Evolutionary conservation across 2,888 invertebrate genomes (phyloP), one percentile per base, ranked within the genome.

Genomic region (Limnephilus auricula): DNA sequence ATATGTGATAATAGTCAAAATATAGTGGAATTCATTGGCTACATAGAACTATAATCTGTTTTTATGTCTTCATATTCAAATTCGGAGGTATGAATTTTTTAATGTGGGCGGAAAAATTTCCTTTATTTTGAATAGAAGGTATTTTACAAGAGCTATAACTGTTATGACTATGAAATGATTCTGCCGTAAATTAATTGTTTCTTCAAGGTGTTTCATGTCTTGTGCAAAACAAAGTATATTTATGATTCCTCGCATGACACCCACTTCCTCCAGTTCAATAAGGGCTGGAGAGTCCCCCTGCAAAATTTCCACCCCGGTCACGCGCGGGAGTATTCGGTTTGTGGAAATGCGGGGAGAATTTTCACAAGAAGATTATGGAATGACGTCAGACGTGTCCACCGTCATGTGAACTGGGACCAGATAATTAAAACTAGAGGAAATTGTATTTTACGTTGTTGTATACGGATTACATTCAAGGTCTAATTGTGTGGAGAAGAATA

Each of bases 271-370:
- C n/a, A 4, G 25, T 65, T 25, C 25, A 65, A 65, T 25, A 25
- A 25, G 65, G 65, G 65, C 3, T 65, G 65, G 65, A 0, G 25
- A 45, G 15, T 45, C 45, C 25, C 25, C 25, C 18, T 25, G 50
- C 25, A 84, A 25, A 37, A 30, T 85, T 40, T 34, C n/a, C 84
- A 15, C 45, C 9, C 82, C 5, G 40, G 84, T 85, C 84, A 85
- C 84, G 84, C 40, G 37, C 45, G 40, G 30, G 84, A 10, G 34
- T 82, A 31, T 45, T 85, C 84, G 30, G 84, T 85, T 85, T 85
- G 84, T n/a, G 84, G 45, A 37, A 84, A 85, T 34, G 84, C 40
- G 84, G 5, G 37, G 40, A 25, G 40, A 85, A 40, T 85, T 85
- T 40, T 40, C 30, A 5, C 37, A 65, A 40, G 85, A 40, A 85